These are phyloP conservation scores for Aegypius monachus DNA, from an alignment of 2,113 vertebrate species.

Conservation along the genomic window DNA sequence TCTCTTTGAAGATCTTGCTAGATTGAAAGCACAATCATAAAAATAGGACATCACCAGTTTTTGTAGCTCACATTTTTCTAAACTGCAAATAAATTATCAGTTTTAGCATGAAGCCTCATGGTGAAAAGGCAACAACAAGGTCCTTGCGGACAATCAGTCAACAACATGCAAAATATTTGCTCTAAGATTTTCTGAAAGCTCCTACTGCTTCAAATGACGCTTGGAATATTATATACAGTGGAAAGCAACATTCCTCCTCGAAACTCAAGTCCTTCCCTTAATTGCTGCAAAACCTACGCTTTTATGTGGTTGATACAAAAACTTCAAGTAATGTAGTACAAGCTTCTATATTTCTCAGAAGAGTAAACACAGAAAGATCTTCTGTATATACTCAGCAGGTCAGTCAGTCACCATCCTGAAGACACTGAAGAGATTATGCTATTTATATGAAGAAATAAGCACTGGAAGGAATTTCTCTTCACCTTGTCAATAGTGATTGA, in stretches of 20 bases:
- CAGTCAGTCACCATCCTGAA: neutral
- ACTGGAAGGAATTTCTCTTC: neutral
- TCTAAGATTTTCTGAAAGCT: neutral
- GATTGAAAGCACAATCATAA: neutral
- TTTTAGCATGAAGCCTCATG: neutral
- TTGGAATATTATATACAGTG: neutral
- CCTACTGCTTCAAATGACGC: neutral
- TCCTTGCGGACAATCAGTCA: neutral
- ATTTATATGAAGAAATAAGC: neutral
- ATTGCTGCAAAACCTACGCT: neutral
- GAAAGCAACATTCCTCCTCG: neutral
- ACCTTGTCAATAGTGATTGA: neutral
- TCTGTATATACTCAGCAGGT: neutral
- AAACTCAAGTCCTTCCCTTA: neutral
- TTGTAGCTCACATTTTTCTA: neutral
- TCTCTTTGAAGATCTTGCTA: neutral
- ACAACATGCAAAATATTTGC: neutral
- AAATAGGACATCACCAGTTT: neutral
- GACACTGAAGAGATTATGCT: neutral
- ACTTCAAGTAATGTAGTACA: neutral
- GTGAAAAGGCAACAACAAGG: neutral
- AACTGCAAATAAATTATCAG: neutral
- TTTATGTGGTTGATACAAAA: neutral
- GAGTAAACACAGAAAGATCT: neutral
- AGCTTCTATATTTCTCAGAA: neutral